Percentiles rank a stretch among this genome's conserved stretches.
These are phyloP conservation scores for Cremastinae sp. DNA, from an alignment of 2,888 invertebrate species.

Conservation along the genomic window DNA sequence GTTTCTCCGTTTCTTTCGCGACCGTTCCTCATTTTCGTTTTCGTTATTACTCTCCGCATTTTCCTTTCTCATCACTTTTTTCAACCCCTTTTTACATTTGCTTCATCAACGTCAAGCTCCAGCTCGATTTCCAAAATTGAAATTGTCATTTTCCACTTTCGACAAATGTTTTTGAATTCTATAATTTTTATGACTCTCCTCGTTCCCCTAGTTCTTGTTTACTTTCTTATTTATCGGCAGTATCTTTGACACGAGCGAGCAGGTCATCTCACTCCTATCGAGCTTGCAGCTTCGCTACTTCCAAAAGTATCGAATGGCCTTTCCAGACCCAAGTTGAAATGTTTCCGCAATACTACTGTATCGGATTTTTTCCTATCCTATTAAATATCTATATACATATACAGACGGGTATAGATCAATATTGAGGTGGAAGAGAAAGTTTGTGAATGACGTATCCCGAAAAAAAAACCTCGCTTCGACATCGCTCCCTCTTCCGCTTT, in stretches of 20 bases:
- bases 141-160: too few species aligned
- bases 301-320: constrained; percentile 70
- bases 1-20: neutral
- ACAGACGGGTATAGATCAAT: neutral
- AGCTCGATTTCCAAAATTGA: neutral
- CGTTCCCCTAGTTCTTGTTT: neutral
- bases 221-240: neutral
- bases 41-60: constrained; percentile 33
- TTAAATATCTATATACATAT: constrained; percentile 1
- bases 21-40: constrained; percentile 33
- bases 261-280: neutral
- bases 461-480: constrained; percentile 11
- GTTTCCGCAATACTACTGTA: constrained; percentile 61
- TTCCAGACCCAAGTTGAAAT: constrained; percentile 67
- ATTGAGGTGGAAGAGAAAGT: constrained; percentile 63
- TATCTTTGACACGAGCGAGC: neutral
- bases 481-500: constrained; percentile 50
- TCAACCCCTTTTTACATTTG: constrained; percentile 23
- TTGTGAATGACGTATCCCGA: constrained; percentile 68
- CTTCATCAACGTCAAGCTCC: constrained; percentile 2
- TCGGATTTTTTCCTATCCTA: neutral
- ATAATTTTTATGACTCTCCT: too few species aligned
- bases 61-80: constrained; percentile 16
- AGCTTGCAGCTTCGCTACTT: constrained; percentile 62
- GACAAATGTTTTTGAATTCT: too few species aligned